Evolutionary conservation across 2,113 vertebrate species (phyloP), one percentile per base, ranked within the genome.

Genomic region (Recurvirostra avosetta): DNA sequence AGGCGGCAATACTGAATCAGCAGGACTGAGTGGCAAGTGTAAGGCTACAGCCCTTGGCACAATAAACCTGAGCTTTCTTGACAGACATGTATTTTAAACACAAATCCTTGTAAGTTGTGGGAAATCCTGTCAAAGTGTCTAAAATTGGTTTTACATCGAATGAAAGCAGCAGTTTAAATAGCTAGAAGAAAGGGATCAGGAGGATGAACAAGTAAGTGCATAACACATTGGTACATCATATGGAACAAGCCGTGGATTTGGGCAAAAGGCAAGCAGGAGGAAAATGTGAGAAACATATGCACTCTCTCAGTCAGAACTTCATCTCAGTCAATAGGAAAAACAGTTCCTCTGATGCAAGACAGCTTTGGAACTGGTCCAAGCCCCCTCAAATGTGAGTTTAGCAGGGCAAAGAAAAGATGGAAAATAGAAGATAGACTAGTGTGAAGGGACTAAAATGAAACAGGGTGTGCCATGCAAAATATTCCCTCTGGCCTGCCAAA

Each of bases 101-200:
- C 21, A 80, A 78, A 84, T 61, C 47, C 75, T 77, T 55, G 2
- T 47, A 83, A 77, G n/a, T 66, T 52, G 16, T 67, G 72, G n/a
- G 43, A 94, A 93, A 91, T 94, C 55, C 65, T 77, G n/a, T 84
- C 76, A 86, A 84, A 83, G 40, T 67, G 43, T 90, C 84, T 83
- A 71, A 86, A 93, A 83, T 53, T 74, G 47, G 19, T 71, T 96
- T 93, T 66, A 77, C 27, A 40, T 41, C 77, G 92, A 75, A 38
- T 59, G 55, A 88, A 12, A 88, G n/a, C 50, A 50, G 67, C 25
- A 73, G 67, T 77, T 83, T 80, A 83, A 83, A 86, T 50, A 71
- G 36, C 30, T 73, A 63, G 68, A 74, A 88, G 56, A 82, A 80
- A 74, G 21, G 20, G 34, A 82, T 75, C 62, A 73, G 36, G n/a